phyloP scores from a whole-genome alignment of 2,797 vertebrate species.

The Lepidocolaptes lacrymiger region DNA sequence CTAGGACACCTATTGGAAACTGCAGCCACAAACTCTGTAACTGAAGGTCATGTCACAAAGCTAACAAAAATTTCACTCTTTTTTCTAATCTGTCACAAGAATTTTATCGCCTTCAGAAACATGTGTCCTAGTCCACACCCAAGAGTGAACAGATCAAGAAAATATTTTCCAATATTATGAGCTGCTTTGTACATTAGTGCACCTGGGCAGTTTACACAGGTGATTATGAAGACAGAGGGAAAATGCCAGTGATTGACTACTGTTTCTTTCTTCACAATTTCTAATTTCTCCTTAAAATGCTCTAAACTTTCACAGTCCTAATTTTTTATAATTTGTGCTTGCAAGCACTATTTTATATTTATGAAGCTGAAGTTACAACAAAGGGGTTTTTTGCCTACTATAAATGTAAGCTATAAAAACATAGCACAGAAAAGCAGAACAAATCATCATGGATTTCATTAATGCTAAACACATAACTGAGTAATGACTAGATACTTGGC shows the following conservation, averaged over 20 bases:
- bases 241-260: neutral
- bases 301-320: neutral
- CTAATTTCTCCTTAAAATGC: neutral
- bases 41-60: neutral
- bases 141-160: neutral
- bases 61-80: neutral
- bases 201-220: neutral
- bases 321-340: neutral
- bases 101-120: neutral
- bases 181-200: neutral
- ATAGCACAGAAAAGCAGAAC: neutral
- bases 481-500: neutral
- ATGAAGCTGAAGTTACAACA: neutral
- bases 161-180: neutral
- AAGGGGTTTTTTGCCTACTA: neutral
- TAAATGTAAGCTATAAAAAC: neutral
- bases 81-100: neutral
- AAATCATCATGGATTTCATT: neutral
- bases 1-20: neutral
- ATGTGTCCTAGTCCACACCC: neutral
- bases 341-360: neutral
- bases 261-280: neutral
- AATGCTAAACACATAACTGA: neutral
- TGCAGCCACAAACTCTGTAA: neutral
- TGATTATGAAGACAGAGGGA: neutral